Base-by-base conservation (phyloP, 2,888 invertebrate genomes). In the Ernsta delagoae region DNA sequence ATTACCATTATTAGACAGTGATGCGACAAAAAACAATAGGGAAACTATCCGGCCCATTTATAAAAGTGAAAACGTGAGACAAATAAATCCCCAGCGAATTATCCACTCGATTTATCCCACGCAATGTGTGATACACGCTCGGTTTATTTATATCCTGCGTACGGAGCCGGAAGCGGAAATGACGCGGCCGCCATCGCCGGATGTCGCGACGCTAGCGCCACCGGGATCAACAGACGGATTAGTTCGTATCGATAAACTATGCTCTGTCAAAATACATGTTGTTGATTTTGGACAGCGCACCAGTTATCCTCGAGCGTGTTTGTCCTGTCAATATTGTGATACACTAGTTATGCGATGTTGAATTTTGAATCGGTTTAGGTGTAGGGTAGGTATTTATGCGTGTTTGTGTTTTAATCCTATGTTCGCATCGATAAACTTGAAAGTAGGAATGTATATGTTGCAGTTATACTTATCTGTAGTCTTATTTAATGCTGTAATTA, bases 91-190 rank as follows among this genome's bases (percentile, higher is more conserved):
- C 75, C 72, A 72, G 76, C 75, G 82, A 79, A 89, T 90, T 87
- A 90, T 79, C 78, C 87, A 78, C 78, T 77, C 89, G 87, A 90
- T 91, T 90, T 86, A 84, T 83, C 84, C 77, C 85, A 83, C 86
- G 86, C 88, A 83, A 88, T 83, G 88, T 86, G 88, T 85, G 89
- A 85, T 78, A 77, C 83, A 85, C 85, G 88, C 85, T 84, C 86
- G 80, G 86, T 85, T 86, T 83, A 80, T 80, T 81, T 82, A 77
- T 79, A 81, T 83, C 84, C 83, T 79, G 79, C 67, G 67, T 67
- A 50, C 36, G 53, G 53, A 61, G 56, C 76, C 77, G 75, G 75
- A 76, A 75, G 71, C 70, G 79, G 76, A 77, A 86, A 87, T 86
- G 88, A 85, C 87, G 85, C 84, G 83, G 85, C 84, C 80, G 85